Conservation (phyloP, 2,888 invertebrate genomes). For the Erebia aethiops region DNA sequence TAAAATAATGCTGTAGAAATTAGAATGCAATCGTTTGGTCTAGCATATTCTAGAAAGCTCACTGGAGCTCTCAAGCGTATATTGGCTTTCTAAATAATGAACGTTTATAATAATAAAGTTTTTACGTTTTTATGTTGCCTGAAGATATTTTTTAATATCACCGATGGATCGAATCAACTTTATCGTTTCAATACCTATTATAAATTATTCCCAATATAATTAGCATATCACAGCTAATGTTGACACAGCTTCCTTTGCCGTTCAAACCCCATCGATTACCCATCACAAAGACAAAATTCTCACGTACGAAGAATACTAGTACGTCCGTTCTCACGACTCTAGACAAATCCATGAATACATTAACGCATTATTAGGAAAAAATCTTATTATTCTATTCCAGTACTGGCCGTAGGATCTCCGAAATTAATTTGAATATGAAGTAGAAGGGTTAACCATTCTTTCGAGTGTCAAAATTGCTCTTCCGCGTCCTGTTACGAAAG, state of each 20-base stretch:
- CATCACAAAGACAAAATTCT: slow-evolving; percentile 61
- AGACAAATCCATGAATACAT: slow-evolving; percentile 71
- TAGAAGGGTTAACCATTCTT: slow-evolving; percentile 75
- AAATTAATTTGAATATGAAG: slow-evolving; percentile 74
- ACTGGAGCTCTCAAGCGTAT: too few relatives aligned
- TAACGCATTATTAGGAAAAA: slow-evolving; percentile 61
- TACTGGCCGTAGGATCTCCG: slow-evolving; percentile 64
- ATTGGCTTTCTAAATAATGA: too few relatives aligned
- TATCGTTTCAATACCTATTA: slow-evolving; percentile 9
- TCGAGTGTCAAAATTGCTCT: slow-evolving; percentile 81
- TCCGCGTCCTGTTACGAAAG: slow-evolving; percentile 67
- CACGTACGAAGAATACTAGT: slow-evolving; percentile 55
- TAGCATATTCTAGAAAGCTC: too few relatives aligned
- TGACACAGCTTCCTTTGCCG: slow-evolving; percentile 78
- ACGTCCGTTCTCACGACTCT: slow-evolving; percentile 61
- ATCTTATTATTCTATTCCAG: slow-evolving; percentile 46
- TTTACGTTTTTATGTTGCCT: too few relatives aligned
- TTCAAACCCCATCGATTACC: slow-evolving; percentile 72
- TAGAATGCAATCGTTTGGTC: too few relatives aligned
- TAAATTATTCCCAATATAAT: slow-evolving; percentile 48
- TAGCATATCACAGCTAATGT: slow-evolving; percentile 73
- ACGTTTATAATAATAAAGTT: too few relatives aligned
- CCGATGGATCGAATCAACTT: background rate
- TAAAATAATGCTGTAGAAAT: too few relatives aligned
- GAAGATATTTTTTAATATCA: background rate